phyloP scores from a whole-genome alignment of 2,113 vertebrate genomes.

The Barbus barbus region DNA sequence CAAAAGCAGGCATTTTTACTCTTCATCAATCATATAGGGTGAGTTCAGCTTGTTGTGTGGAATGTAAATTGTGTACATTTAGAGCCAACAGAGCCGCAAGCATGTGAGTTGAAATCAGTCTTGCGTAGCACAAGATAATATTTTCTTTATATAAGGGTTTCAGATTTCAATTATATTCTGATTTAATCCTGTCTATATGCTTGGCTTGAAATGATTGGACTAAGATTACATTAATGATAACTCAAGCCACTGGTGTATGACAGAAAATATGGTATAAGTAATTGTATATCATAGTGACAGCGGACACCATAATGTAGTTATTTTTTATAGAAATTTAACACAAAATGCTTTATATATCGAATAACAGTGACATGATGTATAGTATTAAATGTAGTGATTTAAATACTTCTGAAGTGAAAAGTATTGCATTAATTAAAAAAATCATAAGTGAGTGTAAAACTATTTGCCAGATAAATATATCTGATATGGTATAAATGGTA shows the following conservation, averaged over 20 bases:
- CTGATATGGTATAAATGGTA: neutral
- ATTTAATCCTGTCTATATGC: slow-evolving; percentile 1
- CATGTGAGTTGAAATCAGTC: neutral
- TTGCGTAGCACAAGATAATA: neutral
- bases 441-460: neutral
- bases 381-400: neutral
- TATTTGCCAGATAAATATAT: neutral
- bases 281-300: neutral
- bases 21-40: neutral
- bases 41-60: neutral
- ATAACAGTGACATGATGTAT: neutral
- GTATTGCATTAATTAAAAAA: neutral
- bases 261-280: neutral
- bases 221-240: neutral
- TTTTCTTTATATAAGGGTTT: slow-evolving; percentile 36
- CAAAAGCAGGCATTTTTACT: neutral
- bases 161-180: neutral
- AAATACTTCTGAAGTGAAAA: neutral
- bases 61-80: slow-evolving; percentile 23
- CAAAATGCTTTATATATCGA: neutral
- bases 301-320: neutral
- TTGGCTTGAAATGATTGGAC: neutral
- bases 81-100: neutral
- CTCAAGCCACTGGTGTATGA: neutral
- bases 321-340: neutral